phyloP scores from a whole-genome alignment of 2,797 vertebrate genomes.

The Lerista edwardsae region DNA sequence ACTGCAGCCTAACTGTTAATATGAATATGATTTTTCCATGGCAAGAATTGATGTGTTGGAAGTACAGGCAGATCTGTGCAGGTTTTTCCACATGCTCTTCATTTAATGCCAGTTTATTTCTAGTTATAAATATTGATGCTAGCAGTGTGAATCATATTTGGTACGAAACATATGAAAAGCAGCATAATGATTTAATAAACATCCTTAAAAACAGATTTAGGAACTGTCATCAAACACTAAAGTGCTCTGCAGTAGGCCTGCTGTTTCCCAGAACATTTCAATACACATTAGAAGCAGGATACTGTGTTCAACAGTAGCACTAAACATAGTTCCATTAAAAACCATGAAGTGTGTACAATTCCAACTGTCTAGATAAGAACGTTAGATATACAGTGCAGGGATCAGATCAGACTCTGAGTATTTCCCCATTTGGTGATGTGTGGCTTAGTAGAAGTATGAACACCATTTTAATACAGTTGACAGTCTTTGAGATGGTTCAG shows the following conservation, averaged over 20 bases:
- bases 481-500: background rate
- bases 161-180: background rate
- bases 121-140: background rate
- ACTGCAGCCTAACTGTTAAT: background rate
- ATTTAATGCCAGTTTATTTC: background rate
- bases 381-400: rapidly evolving
- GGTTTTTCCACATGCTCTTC: background rate
- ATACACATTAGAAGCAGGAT: background rate
- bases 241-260: background rate
- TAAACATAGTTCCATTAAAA: background rate
- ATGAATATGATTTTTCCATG: too few species aligned
- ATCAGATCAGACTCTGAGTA: rapidly evolving
- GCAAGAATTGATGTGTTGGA: too few species aligned
- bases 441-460: background rate
- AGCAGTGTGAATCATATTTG: background rate
- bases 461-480: background rate
- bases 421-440: background rate
- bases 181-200: background rate
- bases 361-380: background rate
- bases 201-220: background rate
- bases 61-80: background rate
- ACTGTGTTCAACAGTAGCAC: background rate
- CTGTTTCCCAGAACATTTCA: background rate
- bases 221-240: background rate
- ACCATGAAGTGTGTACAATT: background rate